These are phyloP conservation scores for Aurelia coerulea DNA, from an alignment of 30 jellyfish, hydroid and myxozoan genomes.

Conservation along the genomic window DNA sequence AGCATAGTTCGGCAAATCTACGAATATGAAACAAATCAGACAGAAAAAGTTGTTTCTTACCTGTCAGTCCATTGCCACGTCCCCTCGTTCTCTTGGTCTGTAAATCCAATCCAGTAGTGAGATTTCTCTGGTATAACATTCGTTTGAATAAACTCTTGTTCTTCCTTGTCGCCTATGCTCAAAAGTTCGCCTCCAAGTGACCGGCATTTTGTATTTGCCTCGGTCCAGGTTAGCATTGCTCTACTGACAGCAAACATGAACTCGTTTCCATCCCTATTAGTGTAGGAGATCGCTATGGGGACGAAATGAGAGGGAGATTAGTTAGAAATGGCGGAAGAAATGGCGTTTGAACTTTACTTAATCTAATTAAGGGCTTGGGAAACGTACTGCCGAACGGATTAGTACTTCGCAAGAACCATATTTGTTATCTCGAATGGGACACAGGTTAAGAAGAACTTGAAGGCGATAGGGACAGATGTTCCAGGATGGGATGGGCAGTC, in stretches of 20 bases:
- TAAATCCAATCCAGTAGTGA: slow-evolving; percentile 96
- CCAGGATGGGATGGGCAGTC: no score
- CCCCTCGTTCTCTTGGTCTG: slow-evolving; percentile 91
- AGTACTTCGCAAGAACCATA: slow-evolving; percentile 53
- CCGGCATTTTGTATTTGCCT: slow-evolving; percentile 89
- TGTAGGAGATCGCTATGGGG: slow-evolving; percentile 95
- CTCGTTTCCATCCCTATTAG: slow-evolving; percentile 98
- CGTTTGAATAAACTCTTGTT: slow-evolving; percentile 80
- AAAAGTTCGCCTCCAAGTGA: slow-evolving; percentile 92
- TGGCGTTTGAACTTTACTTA: no score
- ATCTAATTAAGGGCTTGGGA: no score
- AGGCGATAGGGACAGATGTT: no score
- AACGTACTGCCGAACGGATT: slow-evolving; percentile 6
- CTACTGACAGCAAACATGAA: slow-evolving; percentile 92
- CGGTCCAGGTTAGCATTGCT: slow-evolving; percentile 84
- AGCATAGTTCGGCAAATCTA: no score
- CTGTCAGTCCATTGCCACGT: slow-evolving; percentile 97
- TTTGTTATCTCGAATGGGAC: neutral
- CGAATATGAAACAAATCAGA: no score
- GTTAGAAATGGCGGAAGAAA: neutral
- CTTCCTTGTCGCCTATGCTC: slow-evolving; percentile 93
- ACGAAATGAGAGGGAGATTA: slow-evolving; percentile 69
- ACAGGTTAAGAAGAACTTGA: no score
- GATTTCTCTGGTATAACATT: slow-evolving; percentile 78
- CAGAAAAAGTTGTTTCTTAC: slow-evolving; percentile 19